Base-by-base conservation (phyloP, 2,888 invertebrate species). In the Heliconius sara region DNA sequence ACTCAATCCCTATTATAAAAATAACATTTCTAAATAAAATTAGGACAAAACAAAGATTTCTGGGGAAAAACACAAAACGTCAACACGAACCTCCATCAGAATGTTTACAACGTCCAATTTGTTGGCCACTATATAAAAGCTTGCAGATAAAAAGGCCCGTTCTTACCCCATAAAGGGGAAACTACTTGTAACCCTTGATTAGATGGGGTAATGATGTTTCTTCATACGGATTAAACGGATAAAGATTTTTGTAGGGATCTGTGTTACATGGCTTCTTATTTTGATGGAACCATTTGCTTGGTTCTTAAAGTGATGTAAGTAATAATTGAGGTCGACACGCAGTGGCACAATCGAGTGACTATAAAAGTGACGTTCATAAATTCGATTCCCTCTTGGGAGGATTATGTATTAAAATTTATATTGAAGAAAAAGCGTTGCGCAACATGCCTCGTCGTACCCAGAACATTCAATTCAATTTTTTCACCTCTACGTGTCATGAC, bases 131-230 rank as follows among this genome's bases (percentile, higher is more conserved):
- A 67, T 47, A 52, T 27, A 78, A 78, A 70, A 63, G 63, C 65
- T 27, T 73, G 66, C 60, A 91, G 93, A 93, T 93, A 93, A 93
- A 70, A 92, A 91, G 90, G 89, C 87, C 87, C 89, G 88, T 88
- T 85, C 84, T 84, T 83, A 83, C 84, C 86, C 85, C 82, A 85
- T 87, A 86, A 88, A 88, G 84, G 87, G 86, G 85, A 85, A 86
- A 88, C 86, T 89, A 86, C 87, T 88, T 90, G 89, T 91, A 90
- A 89, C 88, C 87, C 87, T 88, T 92, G 93, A 93, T 93, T 93
- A 93, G 91, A 90, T 88, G 92, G 87, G 87, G 87, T 91, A 91
- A 91, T 91, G 91, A 90, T 87, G 89, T 88, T 82, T 84, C 87
- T 84, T 84, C 83, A 79, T 82, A 84, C 80, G 88, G 87, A 89